These are phyloP conservation scores for Holcopasites calliopsidis DNA, from an alignment of 1,140 invertebrate species.

Conservation along the genomic window DNA sequence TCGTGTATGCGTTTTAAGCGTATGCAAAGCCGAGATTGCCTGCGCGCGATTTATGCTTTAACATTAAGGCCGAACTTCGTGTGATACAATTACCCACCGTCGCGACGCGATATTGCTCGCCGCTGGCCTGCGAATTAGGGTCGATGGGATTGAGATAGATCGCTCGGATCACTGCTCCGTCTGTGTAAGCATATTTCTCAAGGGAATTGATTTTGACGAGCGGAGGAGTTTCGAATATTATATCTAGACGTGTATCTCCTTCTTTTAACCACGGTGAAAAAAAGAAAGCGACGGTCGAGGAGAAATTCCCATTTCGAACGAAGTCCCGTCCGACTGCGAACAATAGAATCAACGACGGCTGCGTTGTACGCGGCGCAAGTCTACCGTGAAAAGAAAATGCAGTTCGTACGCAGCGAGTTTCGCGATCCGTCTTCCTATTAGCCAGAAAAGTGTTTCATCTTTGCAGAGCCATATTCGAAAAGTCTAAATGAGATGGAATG, in stretches of 20 bases:
- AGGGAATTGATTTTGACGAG: not conserved
- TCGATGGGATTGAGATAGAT: not conserved
- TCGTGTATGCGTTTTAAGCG: conserved; percentile 34
- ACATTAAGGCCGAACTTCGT: conserved; percentile 22
- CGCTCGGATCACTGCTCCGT: not conserved
- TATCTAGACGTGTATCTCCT: too few species aligned
- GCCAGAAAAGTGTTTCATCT: not conserved
- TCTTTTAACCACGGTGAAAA: conserved; percentile 17
- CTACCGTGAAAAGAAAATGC: conserved; percentile 46
- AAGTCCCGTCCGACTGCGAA: conserved; percentile 19
- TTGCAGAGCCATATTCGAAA: too few species aligned
- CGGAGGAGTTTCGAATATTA: not conserved
- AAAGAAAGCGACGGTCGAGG: conserved; percentile 37
- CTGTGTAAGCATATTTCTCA: not conserved
- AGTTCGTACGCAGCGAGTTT: not conserved
- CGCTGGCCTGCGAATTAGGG: not conserved
- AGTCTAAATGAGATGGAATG: too few species aligned
- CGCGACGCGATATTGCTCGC: not conserved
- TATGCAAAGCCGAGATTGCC: conserved; percentile 41
- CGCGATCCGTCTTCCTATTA: not conserved
- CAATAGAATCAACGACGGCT: conserved; percentile 32
- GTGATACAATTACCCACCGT: conserved; percentile 35
- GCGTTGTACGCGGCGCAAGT: conserved; percentile 29
- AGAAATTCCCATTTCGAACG: conserved; percentile 40
- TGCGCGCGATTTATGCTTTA: conserved; percentile 47